phyloP scores from a whole-genome alignment of 2,113 vertebrate species.

The Gracilinanus agilis region DNA sequence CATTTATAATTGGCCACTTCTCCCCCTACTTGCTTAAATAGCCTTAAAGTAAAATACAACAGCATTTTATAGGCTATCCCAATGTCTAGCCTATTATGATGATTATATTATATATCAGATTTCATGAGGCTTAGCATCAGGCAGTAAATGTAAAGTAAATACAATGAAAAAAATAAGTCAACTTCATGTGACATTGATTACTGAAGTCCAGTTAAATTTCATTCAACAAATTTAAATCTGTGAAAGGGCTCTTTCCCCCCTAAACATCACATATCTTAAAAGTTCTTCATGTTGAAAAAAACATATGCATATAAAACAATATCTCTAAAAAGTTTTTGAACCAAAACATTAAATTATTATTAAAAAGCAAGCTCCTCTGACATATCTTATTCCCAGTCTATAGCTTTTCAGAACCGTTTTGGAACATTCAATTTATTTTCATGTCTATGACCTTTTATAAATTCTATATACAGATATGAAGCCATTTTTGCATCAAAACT shows the following conservation, averaged over 20 bases:
- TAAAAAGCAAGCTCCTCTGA: conserved; percentile 32
- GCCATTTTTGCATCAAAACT: not conserved
- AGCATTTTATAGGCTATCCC: not conserved
- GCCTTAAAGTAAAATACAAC: conserved; percentile 13
- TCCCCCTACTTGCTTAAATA: not conserved
- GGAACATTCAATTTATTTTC: conserved; percentile 2
- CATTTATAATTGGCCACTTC: not conserved
- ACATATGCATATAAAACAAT: conserved; percentile 41
- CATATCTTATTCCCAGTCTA: not conserved
- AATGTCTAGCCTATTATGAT: conserved; percentile 16
- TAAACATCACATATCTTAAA: conserved; percentile 25
- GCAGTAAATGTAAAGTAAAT: conserved; percentile 43
- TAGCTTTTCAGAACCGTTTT: not conserved
- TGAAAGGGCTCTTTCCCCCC: conserved; percentile 30
- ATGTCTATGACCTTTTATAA: conserved; percentile 1
- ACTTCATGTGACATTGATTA: not conserved
- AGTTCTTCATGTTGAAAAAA: conserved; percentile 25
- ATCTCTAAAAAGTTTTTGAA: conserved; percentile 53
- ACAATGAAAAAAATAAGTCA: conserved; percentile 36
- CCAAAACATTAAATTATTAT: conserved; percentile 54
- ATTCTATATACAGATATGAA: not conserved
- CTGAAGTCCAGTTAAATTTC: conserved; percentile 2
- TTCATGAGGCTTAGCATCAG: not conserved
- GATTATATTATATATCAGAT: not conserved
- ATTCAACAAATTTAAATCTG: conserved; percentile 9